Conservation (phyloP, 2,113 vertebrate genomes). For the Festucalex cinctus region DNA sequence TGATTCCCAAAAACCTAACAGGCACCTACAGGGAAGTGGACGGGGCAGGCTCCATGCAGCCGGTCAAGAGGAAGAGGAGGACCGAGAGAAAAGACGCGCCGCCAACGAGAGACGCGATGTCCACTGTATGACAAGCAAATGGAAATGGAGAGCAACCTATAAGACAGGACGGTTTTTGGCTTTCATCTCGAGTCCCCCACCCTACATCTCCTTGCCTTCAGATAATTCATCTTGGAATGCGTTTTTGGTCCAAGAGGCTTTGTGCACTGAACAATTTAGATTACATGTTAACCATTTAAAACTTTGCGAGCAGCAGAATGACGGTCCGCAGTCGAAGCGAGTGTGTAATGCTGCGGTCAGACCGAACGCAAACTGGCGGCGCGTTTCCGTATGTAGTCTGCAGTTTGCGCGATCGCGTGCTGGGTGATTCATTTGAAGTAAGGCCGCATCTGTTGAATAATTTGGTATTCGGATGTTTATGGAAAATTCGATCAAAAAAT, state of each 20-base stretch:
- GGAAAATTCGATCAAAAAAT: too few species aligned
- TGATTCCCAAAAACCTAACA: conserved; percentile 75
- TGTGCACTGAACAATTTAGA: conserved; percentile 10
- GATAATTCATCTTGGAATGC: conserved; percentile 23
- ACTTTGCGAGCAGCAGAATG: conserved; percentile 4
- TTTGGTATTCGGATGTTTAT: too few species aligned
- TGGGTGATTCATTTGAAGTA: too few species aligned
- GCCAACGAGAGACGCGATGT: conserved; percentile 79
- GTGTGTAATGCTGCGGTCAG: background rate
- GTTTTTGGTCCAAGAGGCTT: conserved; percentile 21
- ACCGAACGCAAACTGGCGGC: too few species aligned
- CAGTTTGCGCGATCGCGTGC: too few species aligned
- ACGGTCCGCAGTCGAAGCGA: conserved; percentile 18
- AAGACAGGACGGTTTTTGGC: conserved; percentile 35
- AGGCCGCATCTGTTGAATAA: too few species aligned
- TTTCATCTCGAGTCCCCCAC: background rate
- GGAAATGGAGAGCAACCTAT: conserved; percentile 79
- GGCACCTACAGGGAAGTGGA: conserved; percentile 85
- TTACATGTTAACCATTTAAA: conserved; percentile 14
- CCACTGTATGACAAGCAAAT: conserved; percentile 89
- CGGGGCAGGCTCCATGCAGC: conserved; percentile 75
- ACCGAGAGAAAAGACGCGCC: conserved; percentile 80
- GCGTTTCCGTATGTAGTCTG: too few species aligned
- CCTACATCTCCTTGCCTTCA: background rate
- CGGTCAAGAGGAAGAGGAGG: conserved; percentile 77